Percentiles rank a stretch among this genome's conserved stretches.
These are phyloP conservation scores for Toxotes chatareus DNA, from an alignment of 2,113 vertebrate species.

Conservation along the genomic window DNA sequence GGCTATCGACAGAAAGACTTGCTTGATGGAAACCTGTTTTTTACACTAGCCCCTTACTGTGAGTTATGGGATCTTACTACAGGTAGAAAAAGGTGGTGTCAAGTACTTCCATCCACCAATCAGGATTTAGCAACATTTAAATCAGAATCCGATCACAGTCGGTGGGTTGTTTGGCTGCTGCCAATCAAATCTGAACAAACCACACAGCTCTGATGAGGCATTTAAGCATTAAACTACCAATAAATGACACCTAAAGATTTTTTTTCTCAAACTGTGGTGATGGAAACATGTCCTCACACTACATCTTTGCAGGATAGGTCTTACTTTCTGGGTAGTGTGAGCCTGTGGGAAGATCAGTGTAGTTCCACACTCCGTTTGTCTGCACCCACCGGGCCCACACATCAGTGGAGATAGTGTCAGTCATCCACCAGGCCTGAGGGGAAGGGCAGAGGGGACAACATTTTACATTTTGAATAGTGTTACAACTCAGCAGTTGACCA, in stretches of 20 bases:
- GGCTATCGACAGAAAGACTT: not conserved
- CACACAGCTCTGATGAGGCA: not conserved
- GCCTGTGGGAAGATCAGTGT: slow-evolving; percentile 58
- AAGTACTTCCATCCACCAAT: not conserved
- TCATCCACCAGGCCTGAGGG: slow-evolving; percentile 82
- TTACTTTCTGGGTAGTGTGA: slow-evolving; percentile 64
- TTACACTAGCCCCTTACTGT: not conserved
- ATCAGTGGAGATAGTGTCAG: slow-evolving; percentile 57
- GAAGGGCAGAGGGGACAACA: not conserved
- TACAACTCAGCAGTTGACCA: not conserved
- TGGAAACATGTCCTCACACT: not conserved
- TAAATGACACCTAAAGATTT: not conserved
- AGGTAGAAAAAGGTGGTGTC: not conserved
- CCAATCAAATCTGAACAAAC: not conserved
- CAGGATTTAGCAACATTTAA: not conserved
- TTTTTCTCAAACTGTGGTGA: not conserved
- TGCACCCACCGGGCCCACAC: slow-evolving; percentile 77
- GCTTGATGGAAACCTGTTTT: too few species aligned
- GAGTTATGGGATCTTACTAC: not conserved
- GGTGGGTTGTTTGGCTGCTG: too few species aligned
- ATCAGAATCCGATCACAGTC: not conserved
- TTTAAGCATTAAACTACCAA: not conserved
- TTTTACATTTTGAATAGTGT: not conserved
- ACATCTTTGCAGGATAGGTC: not conserved
- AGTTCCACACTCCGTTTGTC: slow-evolving; percentile 49